Evolutionary conservation across 2,888 invertebrate species (phyloP).

Genomic region (Agapostemon virescens): DNA sequence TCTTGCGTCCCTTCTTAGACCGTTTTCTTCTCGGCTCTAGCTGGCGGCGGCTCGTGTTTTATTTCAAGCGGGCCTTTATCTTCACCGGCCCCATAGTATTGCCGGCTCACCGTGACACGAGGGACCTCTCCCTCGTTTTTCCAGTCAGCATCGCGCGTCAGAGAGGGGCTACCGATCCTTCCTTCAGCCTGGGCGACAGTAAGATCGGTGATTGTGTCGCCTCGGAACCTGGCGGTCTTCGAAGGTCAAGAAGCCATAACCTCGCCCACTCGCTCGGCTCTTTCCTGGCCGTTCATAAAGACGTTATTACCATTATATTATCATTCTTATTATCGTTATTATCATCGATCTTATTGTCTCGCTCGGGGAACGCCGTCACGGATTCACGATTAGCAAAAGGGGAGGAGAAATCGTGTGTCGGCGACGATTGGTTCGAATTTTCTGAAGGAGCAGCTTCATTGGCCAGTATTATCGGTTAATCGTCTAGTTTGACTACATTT

Average conservation of each 20-base stretch:
- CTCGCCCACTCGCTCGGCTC: conserved; percentile 46
- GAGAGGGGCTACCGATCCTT: conserved; percentile 53
- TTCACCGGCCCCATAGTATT: conserved; percentile 29
- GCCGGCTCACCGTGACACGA: conserved; percentile 57
- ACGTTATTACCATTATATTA: conserved; percentile 71
- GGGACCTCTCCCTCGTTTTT: conserved; percentile 47
- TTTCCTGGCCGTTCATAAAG: conserved; percentile 61
- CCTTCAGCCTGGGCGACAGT: not conserved
- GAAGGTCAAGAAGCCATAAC: conserved; percentile 56
- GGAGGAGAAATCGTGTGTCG: conserved; percentile 17
- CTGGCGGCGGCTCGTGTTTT: conserved; percentile 52
- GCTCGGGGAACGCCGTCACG: conserved; percentile 3
- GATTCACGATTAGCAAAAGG: conserved; percentile 38
- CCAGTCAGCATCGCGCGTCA: conserved; percentile 27
- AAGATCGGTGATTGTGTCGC: conserved; percentile 44
- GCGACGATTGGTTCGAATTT: not conserved
- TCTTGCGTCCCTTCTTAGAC: conserved; percentile 6
- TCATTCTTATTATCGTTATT: conserved; percentile 64
- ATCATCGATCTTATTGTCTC: conserved; percentile 66
- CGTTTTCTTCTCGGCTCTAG: conserved; percentile 38
- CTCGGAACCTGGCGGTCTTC: conserved; percentile 24
- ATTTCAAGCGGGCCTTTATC: conserved; percentile 58
- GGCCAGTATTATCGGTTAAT: not conserved
- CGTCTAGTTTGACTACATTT: conserved; percentile 8
- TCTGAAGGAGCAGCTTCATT: not conserved